Conservation (phyloP, 2,888 invertebrate genomes). For the Harpagoxenus sublaevis region DNA sequence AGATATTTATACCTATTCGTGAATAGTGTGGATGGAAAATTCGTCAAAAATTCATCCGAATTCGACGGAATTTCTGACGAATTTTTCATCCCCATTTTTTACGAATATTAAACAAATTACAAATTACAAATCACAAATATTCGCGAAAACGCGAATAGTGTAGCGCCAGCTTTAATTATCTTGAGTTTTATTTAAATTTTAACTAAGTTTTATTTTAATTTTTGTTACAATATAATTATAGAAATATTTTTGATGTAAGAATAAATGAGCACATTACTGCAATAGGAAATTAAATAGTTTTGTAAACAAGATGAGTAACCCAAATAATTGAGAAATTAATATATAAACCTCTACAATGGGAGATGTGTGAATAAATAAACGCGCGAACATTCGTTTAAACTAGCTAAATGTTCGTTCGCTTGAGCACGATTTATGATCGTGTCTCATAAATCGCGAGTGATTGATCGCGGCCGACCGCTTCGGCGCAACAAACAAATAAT, state of each 20-base stretch:
- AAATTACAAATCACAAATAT: too few species aligned
- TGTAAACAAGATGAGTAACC: neutral
- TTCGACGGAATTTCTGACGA: too few species aligned
- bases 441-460: slow-evolving; percentile 51
- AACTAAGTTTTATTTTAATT: too few species aligned
- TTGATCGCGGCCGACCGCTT: slow-evolving; percentile 67
- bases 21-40: too few species aligned
- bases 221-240: neutral
- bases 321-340: neutral
- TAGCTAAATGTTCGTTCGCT: slow-evolving; percentile 16
- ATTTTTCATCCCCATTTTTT: too few species aligned
- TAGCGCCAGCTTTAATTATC: too few species aligned
- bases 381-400: neutral
- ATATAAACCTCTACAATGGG: neutral
- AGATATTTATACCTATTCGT: too few species aligned
- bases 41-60: too few species aligned
- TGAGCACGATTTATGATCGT: slow-evolving; percentile 23
- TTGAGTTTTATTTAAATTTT: too few species aligned
- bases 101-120: too few species aligned
- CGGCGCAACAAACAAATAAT: slow-evolving; percentile 78
- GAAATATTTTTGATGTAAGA: neutral
- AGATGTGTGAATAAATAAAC: neutral
- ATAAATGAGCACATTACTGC: neutral
- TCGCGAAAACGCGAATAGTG: too few species aligned
- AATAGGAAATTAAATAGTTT: neutral